Conservation (phyloP, 1,140 invertebrate species). For the Ips nitidus region DNA sequence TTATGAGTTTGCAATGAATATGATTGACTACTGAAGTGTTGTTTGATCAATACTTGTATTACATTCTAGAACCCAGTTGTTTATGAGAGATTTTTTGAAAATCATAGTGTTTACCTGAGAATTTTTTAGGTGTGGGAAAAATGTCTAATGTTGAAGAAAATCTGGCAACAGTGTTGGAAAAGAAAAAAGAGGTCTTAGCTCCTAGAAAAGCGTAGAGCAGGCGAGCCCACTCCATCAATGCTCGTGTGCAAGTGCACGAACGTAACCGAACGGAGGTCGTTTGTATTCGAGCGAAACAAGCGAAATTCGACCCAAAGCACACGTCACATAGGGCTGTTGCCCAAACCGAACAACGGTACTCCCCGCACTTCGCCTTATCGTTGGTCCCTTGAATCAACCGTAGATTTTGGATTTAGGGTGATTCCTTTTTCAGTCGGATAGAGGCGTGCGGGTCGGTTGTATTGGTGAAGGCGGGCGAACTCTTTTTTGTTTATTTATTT, state of each 20-base stretch:
- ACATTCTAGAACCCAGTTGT: too few species aligned
- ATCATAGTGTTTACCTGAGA: too few species aligned
- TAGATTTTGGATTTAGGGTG: slow-evolving; percentile 39
- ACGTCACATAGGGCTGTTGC: slow-evolving; percentile 6
- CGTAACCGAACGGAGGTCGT: slow-evolving; percentile 28
- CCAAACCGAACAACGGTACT: slow-evolving; percentile 13
- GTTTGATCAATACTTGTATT: too few species aligned
- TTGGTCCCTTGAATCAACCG: slow-evolving; percentile 40
- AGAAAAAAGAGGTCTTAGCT: slow-evolving; percentile 17
- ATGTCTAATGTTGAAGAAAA: neutral
- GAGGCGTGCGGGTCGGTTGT: slow-evolving; percentile 39
- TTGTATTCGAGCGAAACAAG: slow-evolving; percentile 15
- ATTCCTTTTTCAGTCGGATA: slow-evolving; percentile 42
- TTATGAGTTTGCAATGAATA: too few species aligned
- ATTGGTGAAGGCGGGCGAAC: slow-evolving; percentile 29
- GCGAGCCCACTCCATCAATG: slow-evolving; percentile 24
- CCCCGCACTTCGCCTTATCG: slow-evolving; percentile 30
- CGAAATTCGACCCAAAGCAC: slow-evolving; percentile 25
- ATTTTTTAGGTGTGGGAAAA: too few species aligned
- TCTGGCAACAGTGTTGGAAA: neutral
- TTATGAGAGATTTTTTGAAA: too few species aligned
- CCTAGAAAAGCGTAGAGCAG: slow-evolving; percentile 24
- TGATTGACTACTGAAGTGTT: too few species aligned
- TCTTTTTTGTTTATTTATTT: slow-evolving; percentile 44
- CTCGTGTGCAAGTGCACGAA: slow-evolving; percentile 23